Evolutionary conservation across 2,797 vertebrate species (phyloP).

Genomic region (Muraenolepis orangiensis): DNA sequence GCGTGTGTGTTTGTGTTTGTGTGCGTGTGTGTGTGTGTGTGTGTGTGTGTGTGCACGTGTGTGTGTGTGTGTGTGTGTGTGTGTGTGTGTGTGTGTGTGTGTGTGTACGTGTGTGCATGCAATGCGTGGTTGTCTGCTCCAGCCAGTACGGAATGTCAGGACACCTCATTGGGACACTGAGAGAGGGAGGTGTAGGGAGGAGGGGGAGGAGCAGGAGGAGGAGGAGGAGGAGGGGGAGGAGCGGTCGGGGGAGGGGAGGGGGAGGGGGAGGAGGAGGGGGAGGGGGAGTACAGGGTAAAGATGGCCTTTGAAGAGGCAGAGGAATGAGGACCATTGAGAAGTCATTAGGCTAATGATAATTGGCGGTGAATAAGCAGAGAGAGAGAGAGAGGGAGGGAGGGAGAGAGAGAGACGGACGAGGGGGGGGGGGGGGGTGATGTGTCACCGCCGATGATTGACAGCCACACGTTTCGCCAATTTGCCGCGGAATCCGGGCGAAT

Average conservation of each 20-base stretch:
- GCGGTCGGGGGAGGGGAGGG: slow-evolving; percentile 65
- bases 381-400: slow-evolving; percentile 58
- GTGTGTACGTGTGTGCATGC: slow-evolving; percentile 21
- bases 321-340: slow-evolving; percentile 67
- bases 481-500: neutral
- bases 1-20: neutral
- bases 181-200: slow-evolving; percentile 57
- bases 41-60: neutral
- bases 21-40: slow-evolving; percentile 2
- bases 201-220: slow-evolving; percentile 56
- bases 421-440: slow-evolving; percentile 45
- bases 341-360: slow-evolving; percentile 76
- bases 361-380: slow-evolving; percentile 69
- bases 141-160: slow-evolving; percentile 46
- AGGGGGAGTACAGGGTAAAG: slow-evolving; percentile 45
- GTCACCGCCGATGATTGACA: slow-evolving; percentile 59
- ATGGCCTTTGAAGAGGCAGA: slow-evolving; percentile 67
- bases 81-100: slow-evolving; percentile 17
- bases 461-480: slow-evolving; percentile 33
- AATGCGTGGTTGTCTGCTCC: slow-evolving; percentile 19
- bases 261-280: slow-evolving; percentile 56
- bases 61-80: slow-evolving; percentile 4
- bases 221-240: slow-evolving; percentile 59
- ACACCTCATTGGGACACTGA: slow-evolving; percentile 63
- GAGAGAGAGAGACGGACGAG: slow-evolving; percentile 52